Evolutionary conservation across 2,888 invertebrate genomes (phyloP).

Genomic region (Apodemia zela): DNA sequence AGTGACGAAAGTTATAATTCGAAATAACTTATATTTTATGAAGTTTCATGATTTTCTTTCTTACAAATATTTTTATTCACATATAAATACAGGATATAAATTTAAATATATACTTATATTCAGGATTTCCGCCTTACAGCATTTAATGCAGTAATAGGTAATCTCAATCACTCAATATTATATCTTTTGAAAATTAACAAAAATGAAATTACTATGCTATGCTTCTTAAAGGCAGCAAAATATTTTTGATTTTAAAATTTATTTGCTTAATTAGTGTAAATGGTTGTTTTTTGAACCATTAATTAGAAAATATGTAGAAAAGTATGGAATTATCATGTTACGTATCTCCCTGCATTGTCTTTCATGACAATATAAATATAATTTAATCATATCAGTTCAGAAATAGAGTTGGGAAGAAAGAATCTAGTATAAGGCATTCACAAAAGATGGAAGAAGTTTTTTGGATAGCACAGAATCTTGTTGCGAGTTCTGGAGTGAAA

Average conservation of each 20-base stretch:
- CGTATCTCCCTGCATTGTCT: no score
- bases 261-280: no score
- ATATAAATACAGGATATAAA: constrained; percentile 5
- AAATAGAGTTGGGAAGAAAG: no score
- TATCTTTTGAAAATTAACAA: neutral
- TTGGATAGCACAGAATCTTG: no score
- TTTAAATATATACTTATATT: constrained; percentile 1
- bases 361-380: no score
- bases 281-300: no score
- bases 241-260: neutral
- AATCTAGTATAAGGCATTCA: no score
- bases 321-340: no score
- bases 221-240: neutral
- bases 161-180: neutral
- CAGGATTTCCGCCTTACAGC: neutral
- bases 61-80: constrained; percentile 12
- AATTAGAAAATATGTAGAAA: no score
- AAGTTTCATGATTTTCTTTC: constrained; percentile 2
- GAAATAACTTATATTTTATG: neutral
- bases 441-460: no score
- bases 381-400: no score
- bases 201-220: neutral
- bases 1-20: neutral
- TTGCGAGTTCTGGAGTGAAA: no score
- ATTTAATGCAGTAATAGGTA: constrained; percentile 4